These are phyloP conservation scores for Stegodyphus dumicola DNA, from an alignment of 1,140 invertebrate genomes.

Conservation along the genomic window DNA sequence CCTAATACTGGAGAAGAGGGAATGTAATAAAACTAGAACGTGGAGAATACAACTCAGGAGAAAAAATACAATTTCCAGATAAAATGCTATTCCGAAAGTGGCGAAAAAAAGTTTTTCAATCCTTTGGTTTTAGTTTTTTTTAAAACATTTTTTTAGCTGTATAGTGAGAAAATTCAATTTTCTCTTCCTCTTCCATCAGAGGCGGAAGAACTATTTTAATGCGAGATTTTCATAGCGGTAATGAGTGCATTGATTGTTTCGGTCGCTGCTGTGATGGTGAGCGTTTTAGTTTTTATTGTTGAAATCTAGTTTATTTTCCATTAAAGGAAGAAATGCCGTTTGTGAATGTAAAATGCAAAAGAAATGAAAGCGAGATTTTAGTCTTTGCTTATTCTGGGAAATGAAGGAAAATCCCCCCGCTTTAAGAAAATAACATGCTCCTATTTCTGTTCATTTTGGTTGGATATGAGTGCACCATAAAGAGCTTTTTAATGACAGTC, in stretches of 20 bases:
- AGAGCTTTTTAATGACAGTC: too few species aligned
- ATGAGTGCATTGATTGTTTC: background rate
- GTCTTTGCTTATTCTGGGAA: too few species aligned
- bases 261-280: background rate
- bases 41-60: background rate
- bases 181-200: background rate
- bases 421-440: too few species aligned
- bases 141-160: background rate
- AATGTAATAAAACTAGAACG: background rate
- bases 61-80: background rate
- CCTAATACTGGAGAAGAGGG: background rate
- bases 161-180: background rate
- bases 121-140: background rate
- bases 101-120: background rate
- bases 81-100: background rate
- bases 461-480: too few species aligned
- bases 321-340: background rate
- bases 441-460: too few species aligned
- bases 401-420: too few species aligned
- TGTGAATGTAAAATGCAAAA: too few species aligned
- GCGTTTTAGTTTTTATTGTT: background rate
- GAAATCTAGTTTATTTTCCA: background rate
- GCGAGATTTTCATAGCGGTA: background rate
- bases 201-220: background rate
- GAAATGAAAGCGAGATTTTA: too few species aligned